phyloP scores from a whole-genome alignment of 2,113 vertebrate genomes.

The Elanoides forficatus region DNA sequence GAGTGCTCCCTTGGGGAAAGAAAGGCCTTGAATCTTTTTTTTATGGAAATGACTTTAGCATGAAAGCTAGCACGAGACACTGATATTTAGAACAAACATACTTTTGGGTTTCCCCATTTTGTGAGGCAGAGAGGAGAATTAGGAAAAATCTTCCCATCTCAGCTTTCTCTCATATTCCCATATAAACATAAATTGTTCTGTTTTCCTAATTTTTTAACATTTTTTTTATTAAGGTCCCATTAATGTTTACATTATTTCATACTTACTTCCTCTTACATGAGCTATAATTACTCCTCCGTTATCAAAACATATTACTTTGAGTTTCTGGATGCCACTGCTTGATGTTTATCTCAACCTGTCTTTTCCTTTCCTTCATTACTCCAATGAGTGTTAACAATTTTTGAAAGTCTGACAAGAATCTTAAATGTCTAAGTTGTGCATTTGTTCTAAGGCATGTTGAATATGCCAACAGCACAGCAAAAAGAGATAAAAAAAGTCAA shows the following conservation, averaged over 20 bases:
- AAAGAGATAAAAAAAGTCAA: not conserved
- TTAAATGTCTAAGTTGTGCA: not conserved
- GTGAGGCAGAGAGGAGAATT: not conserved
- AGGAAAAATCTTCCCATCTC: not conserved
- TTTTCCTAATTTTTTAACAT: not conserved
- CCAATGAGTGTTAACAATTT: not conserved
- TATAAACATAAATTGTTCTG: not conserved
- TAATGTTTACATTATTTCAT: not conserved
- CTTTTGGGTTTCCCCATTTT: not conserved
- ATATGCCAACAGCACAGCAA: not conserved
- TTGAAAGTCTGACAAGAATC: not conserved
- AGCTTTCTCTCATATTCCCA: not conserved
- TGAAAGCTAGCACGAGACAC: not conserved
- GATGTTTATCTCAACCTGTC: not conserved
- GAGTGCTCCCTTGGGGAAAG: not conserved
- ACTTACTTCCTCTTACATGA: not conserved
- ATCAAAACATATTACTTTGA: not conserved
- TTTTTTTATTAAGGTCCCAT: not conserved
- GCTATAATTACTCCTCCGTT: not conserved
- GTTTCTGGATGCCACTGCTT: not conserved
- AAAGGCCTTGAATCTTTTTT: not conserved
- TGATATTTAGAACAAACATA: not conserved
- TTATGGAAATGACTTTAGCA: not conserved
- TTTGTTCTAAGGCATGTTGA: not conserved
- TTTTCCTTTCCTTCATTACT: not conserved